Conservation (phyloP, 2,888 invertebrate species). For the Conomelus anceps region DNA sequence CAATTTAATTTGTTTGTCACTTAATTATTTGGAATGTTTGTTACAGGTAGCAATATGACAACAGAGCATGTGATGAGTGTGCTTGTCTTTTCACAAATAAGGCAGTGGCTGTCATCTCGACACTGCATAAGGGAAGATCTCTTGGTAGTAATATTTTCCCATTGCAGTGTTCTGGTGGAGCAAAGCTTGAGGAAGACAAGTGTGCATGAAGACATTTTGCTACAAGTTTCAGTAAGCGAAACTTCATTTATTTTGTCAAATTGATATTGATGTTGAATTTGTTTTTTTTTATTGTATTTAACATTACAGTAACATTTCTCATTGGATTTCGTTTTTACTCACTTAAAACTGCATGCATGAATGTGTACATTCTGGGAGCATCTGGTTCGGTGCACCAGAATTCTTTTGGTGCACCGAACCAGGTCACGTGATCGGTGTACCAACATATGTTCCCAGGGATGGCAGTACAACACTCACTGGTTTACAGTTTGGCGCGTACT, state of each 20-base stretch:
- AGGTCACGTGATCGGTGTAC: too few species aligned
- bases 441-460: too few species aligned
- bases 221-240: neutral
- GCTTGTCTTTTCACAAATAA: slow-evolving; percentile 7
- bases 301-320: neutral
- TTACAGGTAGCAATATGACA: slow-evolving; percentile 1
- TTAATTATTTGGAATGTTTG: neutral
- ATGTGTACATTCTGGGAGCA: too few species aligned
- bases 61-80: neutral
- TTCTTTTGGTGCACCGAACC: too few species aligned
- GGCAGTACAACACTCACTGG: too few species aligned
- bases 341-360: neutral
- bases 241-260: neutral
- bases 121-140: neutral
- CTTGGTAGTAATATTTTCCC: neutral
- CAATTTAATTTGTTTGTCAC: neutral
- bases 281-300: neutral
- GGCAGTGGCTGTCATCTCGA: neutral
- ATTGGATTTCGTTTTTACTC: too few species aligned
- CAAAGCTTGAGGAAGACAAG: slow-evolving; percentile 1
- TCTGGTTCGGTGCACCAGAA: too few species aligned
- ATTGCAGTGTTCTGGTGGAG: slow-evolving; percentile 5
- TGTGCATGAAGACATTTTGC: neutral
- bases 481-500: too few species aligned
- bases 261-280: neutral